These are phyloP conservation scores for Enteromius anoplus DNA, from an alignment of 2,797 vertebrate genomes.

Conservation along the genomic window DNA sequence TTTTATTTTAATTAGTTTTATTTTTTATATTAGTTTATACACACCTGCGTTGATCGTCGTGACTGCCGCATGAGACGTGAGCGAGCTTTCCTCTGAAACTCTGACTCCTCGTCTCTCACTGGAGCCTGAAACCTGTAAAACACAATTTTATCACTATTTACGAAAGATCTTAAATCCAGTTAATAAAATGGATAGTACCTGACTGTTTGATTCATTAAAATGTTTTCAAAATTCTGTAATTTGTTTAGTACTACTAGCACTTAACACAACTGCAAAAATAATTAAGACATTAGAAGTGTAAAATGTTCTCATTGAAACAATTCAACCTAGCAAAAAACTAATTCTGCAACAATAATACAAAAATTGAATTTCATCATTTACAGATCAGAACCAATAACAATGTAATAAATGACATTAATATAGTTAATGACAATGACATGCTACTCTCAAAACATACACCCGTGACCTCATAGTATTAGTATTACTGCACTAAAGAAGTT, in stretches of 20 bases:
- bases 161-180: neutral
- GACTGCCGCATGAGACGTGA: conserved; percentile 90
- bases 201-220: neutral
- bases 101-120: conserved; percentile 88
- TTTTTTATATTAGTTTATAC: neutral
- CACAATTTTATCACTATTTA: neutral
- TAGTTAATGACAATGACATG: no score
- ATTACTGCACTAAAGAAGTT: neutral
- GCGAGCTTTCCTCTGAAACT: conserved; percentile 90
- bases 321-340: no score
- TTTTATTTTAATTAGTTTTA: neutral
- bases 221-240: neutral
- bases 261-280: neutral
- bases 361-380: neutral
- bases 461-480: neutral
- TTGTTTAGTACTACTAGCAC: neutral
- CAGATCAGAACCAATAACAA: neutral
- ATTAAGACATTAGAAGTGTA: neutral
- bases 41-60: conserved; percentile 89
- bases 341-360: neutral
- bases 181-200: neutral
- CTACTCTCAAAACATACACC: neutral
- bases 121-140: conserved; percentile 84
- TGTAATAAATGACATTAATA: neutral
- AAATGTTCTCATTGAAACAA: no score